Evolutionary conservation across 2,888 invertebrate species (phyloP).

Genomic region (Yponomeuta evonymella): DNA sequence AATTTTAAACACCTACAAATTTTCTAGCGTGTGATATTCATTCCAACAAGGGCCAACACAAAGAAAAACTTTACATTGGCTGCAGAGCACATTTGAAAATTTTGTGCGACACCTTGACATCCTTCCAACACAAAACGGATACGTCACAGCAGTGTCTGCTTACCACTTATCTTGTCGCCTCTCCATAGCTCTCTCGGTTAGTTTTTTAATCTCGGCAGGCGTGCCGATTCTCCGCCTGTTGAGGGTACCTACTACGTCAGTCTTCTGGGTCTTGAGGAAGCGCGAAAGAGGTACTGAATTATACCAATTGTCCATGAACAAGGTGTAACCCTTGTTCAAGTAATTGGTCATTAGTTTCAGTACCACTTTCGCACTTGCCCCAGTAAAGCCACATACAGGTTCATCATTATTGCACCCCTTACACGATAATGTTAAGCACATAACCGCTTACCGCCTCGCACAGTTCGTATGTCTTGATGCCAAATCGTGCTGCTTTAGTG

Average conservation of each 20-base stretch:
- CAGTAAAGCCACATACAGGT: constrained; percentile 14
- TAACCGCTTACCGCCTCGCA: constrained; percentile 25
- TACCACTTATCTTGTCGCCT: neutral
- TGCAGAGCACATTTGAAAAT: too few relatives aligned
- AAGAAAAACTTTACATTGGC: neutral
- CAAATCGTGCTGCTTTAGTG: constrained; percentile 25
- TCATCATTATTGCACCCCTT: neutral
- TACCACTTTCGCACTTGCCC: constrained; percentile 24
- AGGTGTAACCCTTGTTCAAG: constrained; percentile 1
- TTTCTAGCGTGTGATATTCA: constrained; percentile 7
- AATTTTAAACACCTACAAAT: too few relatives aligned
- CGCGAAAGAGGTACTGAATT: constrained; percentile 7
- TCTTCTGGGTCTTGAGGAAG: constrained; percentile 2
- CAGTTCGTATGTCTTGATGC: constrained; percentile 24
- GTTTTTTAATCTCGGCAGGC: constrained; percentile 1
- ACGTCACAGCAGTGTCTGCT: constrained; percentile 17
- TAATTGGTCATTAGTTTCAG: constrained; percentile 20
- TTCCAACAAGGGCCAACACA: constrained; percentile 10
- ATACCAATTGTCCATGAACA: constrained; percentile 16
- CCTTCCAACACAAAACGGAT: constrained; percentile 17
- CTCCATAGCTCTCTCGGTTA: neutral
- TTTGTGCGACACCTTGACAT: constrained; percentile 10
- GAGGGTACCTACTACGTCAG: constrained; percentile 16
- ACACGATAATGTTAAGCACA: constrained; percentile 19
- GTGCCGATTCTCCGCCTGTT: constrained; percentile 11